These are phyloP conservation scores for Liasis olivaceus DNA, from an alignment of 2,797 vertebrate species.

Conservation along the genomic window DNA sequence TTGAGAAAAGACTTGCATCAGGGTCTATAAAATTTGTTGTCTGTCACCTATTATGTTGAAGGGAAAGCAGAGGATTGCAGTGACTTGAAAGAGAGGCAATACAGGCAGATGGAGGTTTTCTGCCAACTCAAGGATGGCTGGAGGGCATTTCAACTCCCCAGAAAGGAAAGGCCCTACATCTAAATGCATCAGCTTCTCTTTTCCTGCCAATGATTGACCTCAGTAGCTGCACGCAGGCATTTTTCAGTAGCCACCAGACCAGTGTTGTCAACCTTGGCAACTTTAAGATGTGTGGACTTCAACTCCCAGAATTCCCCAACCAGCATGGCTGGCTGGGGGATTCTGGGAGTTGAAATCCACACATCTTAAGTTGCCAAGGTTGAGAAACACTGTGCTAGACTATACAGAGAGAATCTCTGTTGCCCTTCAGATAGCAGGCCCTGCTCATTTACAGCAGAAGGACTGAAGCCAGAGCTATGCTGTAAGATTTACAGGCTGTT, in stretches of 20 bases:
- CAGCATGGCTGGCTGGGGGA: not conserved
- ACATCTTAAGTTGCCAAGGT: not conserved
- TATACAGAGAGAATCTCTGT: not conserved
- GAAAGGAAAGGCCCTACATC: not conserved
- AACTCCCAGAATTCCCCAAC: no score
- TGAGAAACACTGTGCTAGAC: not conserved
- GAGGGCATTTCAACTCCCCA: not conserved
- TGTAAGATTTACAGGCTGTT: not conserved
- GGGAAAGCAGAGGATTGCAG: not conserved
- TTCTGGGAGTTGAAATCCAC: not conserved
- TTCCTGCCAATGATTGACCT: not conserved
- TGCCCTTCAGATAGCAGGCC: not conserved
- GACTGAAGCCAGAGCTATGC: not conserved
- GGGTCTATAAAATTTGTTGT: not conserved
- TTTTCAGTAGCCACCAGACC: not conserved
- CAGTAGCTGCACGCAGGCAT: no score
- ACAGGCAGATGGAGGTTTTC: not conserved
- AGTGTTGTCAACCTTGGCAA: not conserved
- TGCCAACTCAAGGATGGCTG: not conserved
- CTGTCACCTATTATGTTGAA: not conserved
- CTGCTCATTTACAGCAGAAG: not conserved
- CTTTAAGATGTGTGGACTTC: not conserved
- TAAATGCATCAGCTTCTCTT: not conserved
- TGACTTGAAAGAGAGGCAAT: not conserved
- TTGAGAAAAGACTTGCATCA: not conserved